phyloP scores from a whole-genome alignment of 2,797 vertebrate genomes.

The Trachops cirrhosus region DNA sequence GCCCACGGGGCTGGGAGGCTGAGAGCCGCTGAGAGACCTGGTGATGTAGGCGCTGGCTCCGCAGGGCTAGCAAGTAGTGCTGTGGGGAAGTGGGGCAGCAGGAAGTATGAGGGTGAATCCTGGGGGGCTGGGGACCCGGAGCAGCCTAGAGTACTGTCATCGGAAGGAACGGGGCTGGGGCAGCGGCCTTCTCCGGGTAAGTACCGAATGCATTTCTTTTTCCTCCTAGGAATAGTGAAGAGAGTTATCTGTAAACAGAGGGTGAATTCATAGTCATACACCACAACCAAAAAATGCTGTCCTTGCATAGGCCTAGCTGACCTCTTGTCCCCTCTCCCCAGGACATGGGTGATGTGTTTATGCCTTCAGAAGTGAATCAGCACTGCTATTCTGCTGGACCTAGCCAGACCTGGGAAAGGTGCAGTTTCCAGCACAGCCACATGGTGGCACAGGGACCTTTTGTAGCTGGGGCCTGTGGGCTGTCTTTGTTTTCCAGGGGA shows the following conservation, averaged over 20 bases:
- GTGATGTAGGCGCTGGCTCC: slow-evolving; percentile 75
- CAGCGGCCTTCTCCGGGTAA: slow-evolving; percentile 97
- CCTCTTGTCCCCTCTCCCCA: neutral
- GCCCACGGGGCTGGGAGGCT: slow-evolving; percentile 81
- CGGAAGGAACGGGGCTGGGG: slow-evolving; percentile 97
- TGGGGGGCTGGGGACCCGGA: slow-evolving; percentile 85
- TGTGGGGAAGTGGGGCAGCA: slow-evolving; percentile 81
- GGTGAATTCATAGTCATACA: slow-evolving; percentile 89
- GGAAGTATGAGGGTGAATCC: slow-evolving; percentile 81
- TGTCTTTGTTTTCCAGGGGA: neutral
- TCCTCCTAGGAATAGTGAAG: slow-evolving; percentile 99
- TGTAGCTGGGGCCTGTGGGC: neutral
- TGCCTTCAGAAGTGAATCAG: neutral
- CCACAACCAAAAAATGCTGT: slow-evolving; percentile 54
- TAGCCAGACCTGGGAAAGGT: neutral
- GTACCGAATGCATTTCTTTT: slow-evolving; percentile 99
- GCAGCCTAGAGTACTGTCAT: slow-evolving; percentile 98
- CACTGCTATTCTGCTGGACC: neutral
- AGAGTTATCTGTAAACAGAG: slow-evolving; percentile 96
- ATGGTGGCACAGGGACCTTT: neutral
- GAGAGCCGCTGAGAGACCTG: slow-evolving; percentile 74
- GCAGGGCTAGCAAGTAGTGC: slow-evolving; percentile 83
- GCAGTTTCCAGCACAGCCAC: slow-evolving; percentile 42
- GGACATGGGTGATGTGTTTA: neutral
- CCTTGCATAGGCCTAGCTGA: slow-evolving; percentile 55